Conservation (phyloP, 2,113 vertebrate genomes). For the Psophia crepitans region DNA sequence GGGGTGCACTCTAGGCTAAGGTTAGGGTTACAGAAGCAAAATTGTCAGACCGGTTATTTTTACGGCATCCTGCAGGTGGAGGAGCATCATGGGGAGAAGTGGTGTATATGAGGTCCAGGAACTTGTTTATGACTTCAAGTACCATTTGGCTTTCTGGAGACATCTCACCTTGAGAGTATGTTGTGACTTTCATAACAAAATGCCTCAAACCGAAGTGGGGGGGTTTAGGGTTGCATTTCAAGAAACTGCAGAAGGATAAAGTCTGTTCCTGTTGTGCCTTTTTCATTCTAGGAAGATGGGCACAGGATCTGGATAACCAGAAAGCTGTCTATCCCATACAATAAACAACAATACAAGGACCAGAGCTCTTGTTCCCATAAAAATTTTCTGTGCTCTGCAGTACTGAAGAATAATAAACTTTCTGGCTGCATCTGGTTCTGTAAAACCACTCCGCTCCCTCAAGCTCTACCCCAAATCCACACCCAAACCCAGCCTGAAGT, state of each 20-base stretch:
- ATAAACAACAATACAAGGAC: not conserved
- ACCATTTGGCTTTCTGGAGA: not conserved
- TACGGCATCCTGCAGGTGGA: not conserved
- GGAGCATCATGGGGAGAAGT: not conserved
- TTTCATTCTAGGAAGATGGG: not conserved
- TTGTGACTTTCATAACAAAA: not conserved
- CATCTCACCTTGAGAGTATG: not conserved
- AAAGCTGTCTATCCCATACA: not conserved
- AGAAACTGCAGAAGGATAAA: not conserved
- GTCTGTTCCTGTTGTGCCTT: not conserved
- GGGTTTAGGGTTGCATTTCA: not conserved
- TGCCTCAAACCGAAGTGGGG: not conserved
- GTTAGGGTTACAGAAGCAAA: not conserved
- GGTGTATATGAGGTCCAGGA: not conserved
- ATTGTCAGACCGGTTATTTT: not conserved
- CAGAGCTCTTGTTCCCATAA: not conserved
- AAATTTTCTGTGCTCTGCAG: not conserved
- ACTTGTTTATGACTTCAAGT: not conserved
- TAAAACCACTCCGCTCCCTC: not conserved
- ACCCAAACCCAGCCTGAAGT: not conserved
- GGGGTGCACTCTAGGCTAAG: not conserved
- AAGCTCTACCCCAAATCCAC: not conserved
- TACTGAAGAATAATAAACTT: not conserved
- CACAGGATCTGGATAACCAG: not conserved
- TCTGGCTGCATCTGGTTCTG: not conserved